Base-by-base conservation (phyloP, 2,797 vertebrate genomes). In the Knipowitschia caucasica region DNA sequence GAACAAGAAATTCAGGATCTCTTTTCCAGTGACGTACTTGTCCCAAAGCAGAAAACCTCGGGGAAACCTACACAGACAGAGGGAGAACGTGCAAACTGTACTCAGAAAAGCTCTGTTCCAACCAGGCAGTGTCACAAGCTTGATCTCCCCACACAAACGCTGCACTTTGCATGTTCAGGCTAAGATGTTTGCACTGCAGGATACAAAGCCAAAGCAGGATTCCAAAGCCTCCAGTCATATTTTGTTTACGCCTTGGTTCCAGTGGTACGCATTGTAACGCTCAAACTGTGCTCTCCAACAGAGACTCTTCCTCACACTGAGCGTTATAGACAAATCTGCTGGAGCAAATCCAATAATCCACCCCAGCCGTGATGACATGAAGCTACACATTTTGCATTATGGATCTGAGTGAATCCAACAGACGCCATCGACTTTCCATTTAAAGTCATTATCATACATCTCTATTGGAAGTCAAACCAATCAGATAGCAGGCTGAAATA, bases 401-500 rank as follows among this genome's bases (percentile, higher is more conserved):
- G 55, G 68, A 82, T 62, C 55, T 67, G 33, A 50, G 50, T 46
- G 58, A 68, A 71, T 58, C 62, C 44, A 73, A 40, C 57, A 57
- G 59, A 56, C 53, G 18, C 36, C 67, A 77, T 69, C 67, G 77
- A 78, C 59, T 76, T 84, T 80, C 78, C 60, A 77, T 78, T 77
- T 68, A 45, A 72, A 63, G 64, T 71, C 66, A 73, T 78, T 68
- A 77, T 77, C 73, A 78, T 70, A 78, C 64, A 69, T 69, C 56
- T 66, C 65, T 59, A 65, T 58, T 71, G 60, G 60, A 73, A 67
- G 46, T 59, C 62, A 64, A 76, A 67, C 59, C 60, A 76, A 86
- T 84, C 73, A 65, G 69, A 74, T 67, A 57, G 49, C 60, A 51
- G 50, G 36, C 1, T 11, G 60, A 45, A 69, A 75, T 67, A 66